Percentiles rank a stretch among this genome's conserved stretches.
Evolutionary conservation across 2,888 invertebrate genomes (phyloP).

Genomic region (Ormyrus thymus): DNA sequence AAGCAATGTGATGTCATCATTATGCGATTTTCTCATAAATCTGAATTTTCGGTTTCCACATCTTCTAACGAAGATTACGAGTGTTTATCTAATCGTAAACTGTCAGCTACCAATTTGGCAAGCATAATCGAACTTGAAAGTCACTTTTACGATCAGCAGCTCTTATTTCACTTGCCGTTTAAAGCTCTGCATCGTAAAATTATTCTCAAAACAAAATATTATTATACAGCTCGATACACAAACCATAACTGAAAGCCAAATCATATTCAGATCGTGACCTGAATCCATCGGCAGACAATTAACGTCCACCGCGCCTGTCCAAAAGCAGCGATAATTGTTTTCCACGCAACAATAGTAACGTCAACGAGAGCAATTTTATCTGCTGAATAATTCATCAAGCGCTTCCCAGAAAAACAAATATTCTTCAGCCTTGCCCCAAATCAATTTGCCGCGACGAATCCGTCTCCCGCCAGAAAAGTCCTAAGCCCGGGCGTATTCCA

Average conservation of each 20-base stretch:
- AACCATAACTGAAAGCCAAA: not conserved
- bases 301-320: not conserved
- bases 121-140: too few species aligned
- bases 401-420: too few species aligned
- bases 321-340: not conserved
- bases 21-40: slow-evolving; percentile 18
- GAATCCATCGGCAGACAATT: not conserved
- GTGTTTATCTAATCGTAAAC: too few species aligned
- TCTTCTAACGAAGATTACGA: too few species aligned
- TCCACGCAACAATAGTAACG: not conserved
- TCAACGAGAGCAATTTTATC: not conserved
- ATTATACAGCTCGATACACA: not conserved
- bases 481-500: too few species aligned
- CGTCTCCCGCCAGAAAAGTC: too few species aligned
- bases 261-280: not conserved
- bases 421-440: too few species aligned
- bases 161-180: not conserved
- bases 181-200: not conserved
- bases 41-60: not conserved
- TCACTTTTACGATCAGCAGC: too few species aligned
- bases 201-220: too few species aligned
- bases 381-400: not conserved
- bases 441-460: too few species aligned
- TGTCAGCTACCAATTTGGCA: too few species aligned
- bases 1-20: slow-evolving; percentile 27